These are phyloP conservation scores for Prietella phreatophila DNA, from an alignment of 2,113 vertebrate genomes.

Conservation along the genomic window DNA sequence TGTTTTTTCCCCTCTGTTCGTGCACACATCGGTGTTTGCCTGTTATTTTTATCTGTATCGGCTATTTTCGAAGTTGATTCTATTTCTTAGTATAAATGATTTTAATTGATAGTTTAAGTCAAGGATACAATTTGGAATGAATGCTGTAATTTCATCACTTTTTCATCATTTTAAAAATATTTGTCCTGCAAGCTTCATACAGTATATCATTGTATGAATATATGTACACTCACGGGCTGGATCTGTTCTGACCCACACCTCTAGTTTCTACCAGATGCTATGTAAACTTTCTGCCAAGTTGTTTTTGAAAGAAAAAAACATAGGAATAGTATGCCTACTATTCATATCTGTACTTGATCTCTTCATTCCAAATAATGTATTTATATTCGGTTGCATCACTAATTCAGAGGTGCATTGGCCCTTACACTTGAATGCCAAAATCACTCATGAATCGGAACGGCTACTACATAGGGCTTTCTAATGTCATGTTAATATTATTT, in stretches of 20 bases:
- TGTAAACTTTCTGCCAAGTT: neutral
- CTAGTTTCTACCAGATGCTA: neutral
- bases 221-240: neutral
- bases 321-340: neutral
- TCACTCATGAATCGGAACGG: neutral
- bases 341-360: neutral
- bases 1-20: neutral
- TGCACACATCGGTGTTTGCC: too few species aligned
- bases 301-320: neutral
- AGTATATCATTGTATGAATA: neutral
- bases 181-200: neutral
- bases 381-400: neutral
- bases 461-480: neutral
- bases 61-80: neutral
- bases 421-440: neutral
- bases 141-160: neutral
- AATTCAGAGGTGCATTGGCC: neutral
- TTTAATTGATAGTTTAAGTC: neutral
- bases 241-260: neutral
- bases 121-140: neutral
- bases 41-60: neutral
- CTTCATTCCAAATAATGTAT: neutral
- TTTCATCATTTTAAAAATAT: neutral
- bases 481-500: constrained; percentile 15
- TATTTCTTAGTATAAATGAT: neutral